A percentile compares a stretch with the other conserved stretches of the same genome.
Evolutionary conservation across 2,888 invertebrate species (phyloP).

Genomic region (Epinotia bilunana): DNA sequence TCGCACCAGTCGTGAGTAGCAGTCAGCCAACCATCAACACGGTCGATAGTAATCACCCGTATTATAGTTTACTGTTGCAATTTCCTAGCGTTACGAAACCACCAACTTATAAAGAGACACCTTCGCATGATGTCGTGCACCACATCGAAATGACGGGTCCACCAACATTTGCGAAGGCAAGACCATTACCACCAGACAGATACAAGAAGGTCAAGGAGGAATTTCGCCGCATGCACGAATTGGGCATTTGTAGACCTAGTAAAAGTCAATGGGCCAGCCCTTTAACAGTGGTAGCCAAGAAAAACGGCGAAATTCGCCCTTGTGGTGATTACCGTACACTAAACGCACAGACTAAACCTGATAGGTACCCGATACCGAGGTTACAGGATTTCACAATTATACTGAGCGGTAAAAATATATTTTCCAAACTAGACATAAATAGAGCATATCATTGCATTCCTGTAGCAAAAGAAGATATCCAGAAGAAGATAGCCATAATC

Average conservation of each 20-base stretch:
- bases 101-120: background rate
- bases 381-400: constrained; percentile 51
- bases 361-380: constrained; percentile 55
- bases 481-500: constrained; percentile 18
- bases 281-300: no score
- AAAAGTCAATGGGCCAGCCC: no score
- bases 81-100: background rate
- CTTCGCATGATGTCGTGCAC: background rate
- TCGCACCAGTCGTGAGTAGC: background rate
- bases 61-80: background rate
- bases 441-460: constrained; percentile 14
- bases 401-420: constrained; percentile 37
- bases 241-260: no score
- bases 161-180: background rate
- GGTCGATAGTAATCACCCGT: background rate
- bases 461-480: background rate
- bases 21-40: background rate
- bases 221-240: no score
- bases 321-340: no score
- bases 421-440: constrained; percentile 12
- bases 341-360: constrained; percentile 35
- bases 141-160: constrained; percentile 12
- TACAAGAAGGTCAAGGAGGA: background rate
- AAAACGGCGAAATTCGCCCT: no score
- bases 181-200: constrained; percentile 5